phyloP scores from a whole-genome alignment of 1,140 invertebrate species.

The Theocolax elegans region DNA sequence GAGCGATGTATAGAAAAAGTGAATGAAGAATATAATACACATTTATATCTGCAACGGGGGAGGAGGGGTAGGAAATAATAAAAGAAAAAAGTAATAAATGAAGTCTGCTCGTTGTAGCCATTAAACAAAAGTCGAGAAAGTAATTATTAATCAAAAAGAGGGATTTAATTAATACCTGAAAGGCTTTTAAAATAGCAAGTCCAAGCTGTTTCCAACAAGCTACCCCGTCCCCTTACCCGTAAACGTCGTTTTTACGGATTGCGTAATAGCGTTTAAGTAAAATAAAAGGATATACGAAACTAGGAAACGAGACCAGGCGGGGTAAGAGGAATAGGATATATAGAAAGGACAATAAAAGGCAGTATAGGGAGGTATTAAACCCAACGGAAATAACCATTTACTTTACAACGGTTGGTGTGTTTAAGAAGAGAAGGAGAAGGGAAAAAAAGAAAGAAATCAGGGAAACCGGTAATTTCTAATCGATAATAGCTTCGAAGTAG shows the following conservation, averaged over 20 bases:
- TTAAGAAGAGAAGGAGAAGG: not conserved
- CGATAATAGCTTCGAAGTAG: conserved; percentile 24
- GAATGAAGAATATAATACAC: no score
- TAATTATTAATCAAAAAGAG: not conserved
- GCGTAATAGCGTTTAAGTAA: no score
- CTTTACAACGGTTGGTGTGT: conserved; percentile 3
- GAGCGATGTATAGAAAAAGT: no score
- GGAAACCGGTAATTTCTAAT: conserved; percentile 37
- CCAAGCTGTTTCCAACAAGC: no score
- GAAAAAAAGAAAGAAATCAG: conserved; percentile 23
- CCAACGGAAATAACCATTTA: conserved; percentile 19
- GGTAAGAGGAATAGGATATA: no score
- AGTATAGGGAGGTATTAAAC: not conserved
- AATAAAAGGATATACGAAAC: not conserved
- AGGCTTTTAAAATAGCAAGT: no score
- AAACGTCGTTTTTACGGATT: not conserved
- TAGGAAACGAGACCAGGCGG: not conserved
- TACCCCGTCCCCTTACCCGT: no score
- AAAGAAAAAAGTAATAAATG: no score
- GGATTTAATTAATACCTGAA: no score
- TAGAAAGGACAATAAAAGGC: not conserved
- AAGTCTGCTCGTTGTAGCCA: not conserved
- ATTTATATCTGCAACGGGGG: no score
- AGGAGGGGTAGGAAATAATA: no score
- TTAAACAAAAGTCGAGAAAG: no score